Conservation (phyloP, 2,113 vertebrate species). For the Cinclus mexicanus region DNA sequence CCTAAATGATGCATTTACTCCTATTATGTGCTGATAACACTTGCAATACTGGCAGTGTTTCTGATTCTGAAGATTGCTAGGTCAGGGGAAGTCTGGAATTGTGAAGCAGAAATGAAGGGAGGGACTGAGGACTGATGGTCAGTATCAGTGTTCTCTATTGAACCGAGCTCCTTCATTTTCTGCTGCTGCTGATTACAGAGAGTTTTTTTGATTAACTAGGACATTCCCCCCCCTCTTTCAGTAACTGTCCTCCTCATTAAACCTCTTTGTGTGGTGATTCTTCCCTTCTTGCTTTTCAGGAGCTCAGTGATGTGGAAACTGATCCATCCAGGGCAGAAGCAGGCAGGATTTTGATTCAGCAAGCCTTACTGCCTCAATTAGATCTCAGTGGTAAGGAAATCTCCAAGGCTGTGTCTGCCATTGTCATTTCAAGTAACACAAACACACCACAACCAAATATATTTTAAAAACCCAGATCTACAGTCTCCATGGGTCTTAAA, state of each 20-base stretch:
- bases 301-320: constrained; percentile 20
- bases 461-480: background rate
- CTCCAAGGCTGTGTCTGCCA: background rate
- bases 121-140: background rate
- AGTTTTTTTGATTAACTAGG: background rate
- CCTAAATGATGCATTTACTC: background rate
- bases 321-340: background rate
- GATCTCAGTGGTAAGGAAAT: background rate
- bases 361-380: background rate
- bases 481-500: background rate
- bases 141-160: background rate
- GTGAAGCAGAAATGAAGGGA: background rate
- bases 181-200: background rate
- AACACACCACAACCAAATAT: background rate
- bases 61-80: background rate
- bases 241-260: background rate
- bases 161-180: background rate
- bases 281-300: constrained; percentile 7
- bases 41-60: background rate
- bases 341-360: background rate
- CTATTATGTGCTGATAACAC: background rate
- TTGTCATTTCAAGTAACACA: background rate
- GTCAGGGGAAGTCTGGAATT: background rate
- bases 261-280: background rate
- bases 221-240: background rate